Evolutionary conservation across 2,797 vertebrate genomes (phyloP).

Genomic region (Xenops minutus): DNA sequence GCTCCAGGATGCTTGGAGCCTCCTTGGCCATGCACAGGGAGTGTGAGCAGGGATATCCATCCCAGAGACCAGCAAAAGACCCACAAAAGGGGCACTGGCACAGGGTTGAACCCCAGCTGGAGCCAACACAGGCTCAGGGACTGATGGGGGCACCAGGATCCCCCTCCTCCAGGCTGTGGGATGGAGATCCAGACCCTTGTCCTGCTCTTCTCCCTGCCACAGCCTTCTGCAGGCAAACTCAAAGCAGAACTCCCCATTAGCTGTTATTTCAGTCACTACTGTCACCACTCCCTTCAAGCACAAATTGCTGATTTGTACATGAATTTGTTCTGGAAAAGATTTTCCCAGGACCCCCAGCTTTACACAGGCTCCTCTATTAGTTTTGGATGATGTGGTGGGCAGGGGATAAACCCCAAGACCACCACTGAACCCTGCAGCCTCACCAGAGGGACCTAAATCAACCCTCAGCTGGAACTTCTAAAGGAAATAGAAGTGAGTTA

Average conservation of each 20-base stretch:
- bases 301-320: neutral
- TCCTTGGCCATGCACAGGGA: neutral
- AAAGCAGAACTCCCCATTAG: neutral
- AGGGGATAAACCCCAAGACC: neutral
- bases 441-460: neutral
- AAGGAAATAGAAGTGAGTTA: neutral
- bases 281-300: neutral
- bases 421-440: neutral
- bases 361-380: slow-evolving; percentile 1
- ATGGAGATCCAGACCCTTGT: neutral
- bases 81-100: neutral
- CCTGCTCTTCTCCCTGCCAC: neutral
- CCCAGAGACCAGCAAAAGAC: neutral
- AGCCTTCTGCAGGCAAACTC: neutral
- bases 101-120: neutral
- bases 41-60: fast-evolving
- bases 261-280: neutral
- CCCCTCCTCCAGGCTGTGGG: neutral
- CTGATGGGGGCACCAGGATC: neutral
- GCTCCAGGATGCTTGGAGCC: fast-evolving
- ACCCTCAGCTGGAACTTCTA: neutral
- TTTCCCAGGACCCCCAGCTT: neutral
- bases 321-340: slow-evolving; percentile 38
- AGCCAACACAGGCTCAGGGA: neutral
- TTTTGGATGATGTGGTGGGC: neutral